Conservation (phyloP, 2,113 vertebrate species). For the Chionomys nivalis region DNA sequence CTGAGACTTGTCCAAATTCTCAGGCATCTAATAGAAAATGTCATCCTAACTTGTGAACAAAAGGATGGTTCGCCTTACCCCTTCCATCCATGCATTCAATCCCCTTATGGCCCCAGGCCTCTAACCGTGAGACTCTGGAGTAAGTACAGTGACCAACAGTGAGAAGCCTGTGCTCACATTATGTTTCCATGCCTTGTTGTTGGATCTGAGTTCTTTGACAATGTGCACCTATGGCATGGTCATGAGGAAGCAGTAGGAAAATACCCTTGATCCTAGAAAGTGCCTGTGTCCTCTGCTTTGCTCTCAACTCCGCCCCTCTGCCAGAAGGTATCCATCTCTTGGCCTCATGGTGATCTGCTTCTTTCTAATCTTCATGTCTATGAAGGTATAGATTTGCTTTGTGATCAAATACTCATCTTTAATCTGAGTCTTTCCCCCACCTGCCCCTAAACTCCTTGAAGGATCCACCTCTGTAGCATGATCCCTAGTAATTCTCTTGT, state of each 20-base stretch:
- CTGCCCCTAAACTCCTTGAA: background rate
- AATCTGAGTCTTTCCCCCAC: constrained; percentile 16
- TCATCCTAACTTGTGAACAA: background rate
- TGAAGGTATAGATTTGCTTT: constrained; percentile 13
- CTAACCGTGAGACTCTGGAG: background rate
- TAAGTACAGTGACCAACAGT: background rate
- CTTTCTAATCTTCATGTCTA: background rate
- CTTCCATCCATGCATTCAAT: background rate
- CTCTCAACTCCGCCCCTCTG: background rate
- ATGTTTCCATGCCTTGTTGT: background rate
- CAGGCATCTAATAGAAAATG: background rate
- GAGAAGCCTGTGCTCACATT: background rate
- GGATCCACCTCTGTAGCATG: background rate
- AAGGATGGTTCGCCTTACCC: background rate
- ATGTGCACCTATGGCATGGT: background rate
- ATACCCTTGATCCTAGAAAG: background rate
- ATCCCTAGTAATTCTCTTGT: background rate
- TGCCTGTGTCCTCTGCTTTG: background rate
- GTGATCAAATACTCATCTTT: constrained; percentile 12
- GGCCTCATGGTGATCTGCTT: background rate
- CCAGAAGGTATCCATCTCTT: background rate
- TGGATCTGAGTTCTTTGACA: constrained; percentile 5
- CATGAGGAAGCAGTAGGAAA: background rate
- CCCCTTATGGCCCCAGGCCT: background rate
- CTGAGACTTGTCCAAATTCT: background rate